Evolutionary conservation across 2,113 vertebrate species (phyloP), one percentile per base, ranked within the genome.

Genomic region (Tiliqua scincoides): DNA sequence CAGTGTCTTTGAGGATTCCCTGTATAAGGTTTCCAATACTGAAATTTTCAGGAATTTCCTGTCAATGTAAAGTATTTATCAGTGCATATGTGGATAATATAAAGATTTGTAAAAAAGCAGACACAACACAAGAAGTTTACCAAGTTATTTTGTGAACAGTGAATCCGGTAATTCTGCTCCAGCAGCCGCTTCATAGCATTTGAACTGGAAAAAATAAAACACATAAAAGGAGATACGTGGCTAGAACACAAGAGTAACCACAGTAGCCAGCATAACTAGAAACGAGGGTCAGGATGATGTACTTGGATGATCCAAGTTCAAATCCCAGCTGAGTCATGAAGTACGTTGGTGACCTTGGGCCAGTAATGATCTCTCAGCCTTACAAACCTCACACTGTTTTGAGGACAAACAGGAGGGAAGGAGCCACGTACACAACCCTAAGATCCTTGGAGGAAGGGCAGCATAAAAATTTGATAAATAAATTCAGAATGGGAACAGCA

Each of bases 141-240:
- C 88, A 92, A 96, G 82, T 96, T 99, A 94, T 98, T 96, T 74
- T 99, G 87, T 2, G 98, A 99, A 93, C 98, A 99, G 94, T 99
- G 98, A 92, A 99, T 99, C 95, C 97, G 97, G 91, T 99, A 99
- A 94, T 99, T 99, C 94, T 98, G 99, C 90, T 99, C 99, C 94
- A 99, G 91, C 81, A 99, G 95, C 92, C 98, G 98, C 86, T 99
- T 97, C 35, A 99, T 98, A 59, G 98, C 98, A 88, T 93, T 93
- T 83, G 98, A 99, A 87, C 98, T 99, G 83, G 84, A 30, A 73
- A 62, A 65, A 63, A 40, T 10, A 54, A 59, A 54, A 73, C 52
- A 2, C 20, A 25, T 27, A 43, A 54, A 63, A 17, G 12, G 67
- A 48, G 1, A 61, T 2, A 27, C 30, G 48, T 40, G 12, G 12